Evolutionary conservation across 2,888 invertebrate genomes (phyloP).

Genomic region (Trachelus stipa): DNA sequence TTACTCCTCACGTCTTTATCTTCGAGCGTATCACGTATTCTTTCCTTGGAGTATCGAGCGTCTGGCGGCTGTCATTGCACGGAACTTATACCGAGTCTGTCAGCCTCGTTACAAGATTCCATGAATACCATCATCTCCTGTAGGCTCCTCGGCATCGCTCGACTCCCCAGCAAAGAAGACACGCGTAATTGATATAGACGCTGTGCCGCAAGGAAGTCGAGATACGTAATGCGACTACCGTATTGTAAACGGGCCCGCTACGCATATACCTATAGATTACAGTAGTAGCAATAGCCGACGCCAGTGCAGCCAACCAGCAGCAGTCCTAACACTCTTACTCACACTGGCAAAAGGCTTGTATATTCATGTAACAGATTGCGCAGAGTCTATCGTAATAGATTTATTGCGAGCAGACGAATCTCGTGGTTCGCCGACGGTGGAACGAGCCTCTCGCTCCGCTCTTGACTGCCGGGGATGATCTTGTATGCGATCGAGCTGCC

Average conservation of each 20-base stretch:
- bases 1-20: not conserved
- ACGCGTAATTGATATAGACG: conserved; percentile 50
- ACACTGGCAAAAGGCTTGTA: not conserved
- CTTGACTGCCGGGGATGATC: not conserved
- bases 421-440: not conserved
- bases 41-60: conserved; percentile 10
- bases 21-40: not conserved
- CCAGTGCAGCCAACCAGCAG: not conserved
- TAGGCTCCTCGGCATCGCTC: conserved; percentile 2
- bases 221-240: not conserved
- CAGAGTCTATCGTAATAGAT: conserved; percentile 30
- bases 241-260: not conserved
- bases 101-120: conserved; percentile 54
- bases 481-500: not conserved
- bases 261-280: not conserved
- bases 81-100: conserved; percentile 26
- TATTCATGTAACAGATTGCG: not conserved
- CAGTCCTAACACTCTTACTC: not conserved
- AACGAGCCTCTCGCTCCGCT: not conserved
- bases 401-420: conserved; percentile 34
- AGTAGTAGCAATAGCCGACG: not conserved
- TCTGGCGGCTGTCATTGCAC: conserved; percentile 41
- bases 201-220: conserved; percentile 7
- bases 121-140: conserved; percentile 48
- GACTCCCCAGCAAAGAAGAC: conserved; percentile 27